Percentiles rank a stretch among this genome's conserved stretches.
Evolutionary conservation across 2,797 vertebrate genomes (phyloP).

Genomic region (Glossophaga mutica): DNA sequence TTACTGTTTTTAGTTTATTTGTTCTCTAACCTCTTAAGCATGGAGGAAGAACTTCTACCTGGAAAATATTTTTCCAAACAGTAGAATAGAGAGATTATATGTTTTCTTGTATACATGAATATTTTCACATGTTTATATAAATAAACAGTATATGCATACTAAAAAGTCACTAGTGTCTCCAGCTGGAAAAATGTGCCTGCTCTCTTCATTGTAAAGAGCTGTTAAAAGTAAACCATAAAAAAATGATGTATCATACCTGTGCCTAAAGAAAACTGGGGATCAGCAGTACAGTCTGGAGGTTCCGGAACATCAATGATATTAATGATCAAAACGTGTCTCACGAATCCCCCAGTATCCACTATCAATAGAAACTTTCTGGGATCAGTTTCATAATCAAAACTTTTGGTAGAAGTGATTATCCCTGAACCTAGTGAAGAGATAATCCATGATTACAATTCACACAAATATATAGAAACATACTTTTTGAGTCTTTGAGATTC

Average conservation of each 20-base stretch:
- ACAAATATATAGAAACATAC: not conserved
- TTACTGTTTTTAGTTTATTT: not conserved
- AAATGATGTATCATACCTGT: not conserved
- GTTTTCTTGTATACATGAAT: not conserved
- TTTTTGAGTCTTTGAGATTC: not conserved
- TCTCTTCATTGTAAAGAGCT: not conserved
- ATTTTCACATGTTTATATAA: not conserved
- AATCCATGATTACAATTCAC: not conserved
- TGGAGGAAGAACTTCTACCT: not conserved
- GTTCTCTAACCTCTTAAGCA: not conserved
- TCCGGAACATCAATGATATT: slow-evolving; percentile 64
- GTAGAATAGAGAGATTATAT: not conserved
- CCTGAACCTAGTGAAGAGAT: slow-evolving; percentile 29
- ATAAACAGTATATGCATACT: not conserved
- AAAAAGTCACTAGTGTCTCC: not conserved
- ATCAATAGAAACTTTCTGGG: slow-evolving; percentile 5
- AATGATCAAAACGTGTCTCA: slow-evolving; percentile 41
- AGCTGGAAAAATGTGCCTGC: not conserved
- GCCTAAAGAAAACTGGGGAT: slow-evolving; percentile 58
- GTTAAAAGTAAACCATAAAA: not conserved
- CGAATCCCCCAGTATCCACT: not conserved
- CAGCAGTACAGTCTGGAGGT: slow-evolving; percentile 35
- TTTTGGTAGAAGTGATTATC: slow-evolving; percentile 50
- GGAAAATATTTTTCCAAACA: not conserved
- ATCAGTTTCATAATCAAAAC: slow-evolving; percentile 68